These are phyloP conservation scores for Dysdera silvatica DNA, from an alignment of 1,140 invertebrate species.

Conservation along the genomic window DNA sequence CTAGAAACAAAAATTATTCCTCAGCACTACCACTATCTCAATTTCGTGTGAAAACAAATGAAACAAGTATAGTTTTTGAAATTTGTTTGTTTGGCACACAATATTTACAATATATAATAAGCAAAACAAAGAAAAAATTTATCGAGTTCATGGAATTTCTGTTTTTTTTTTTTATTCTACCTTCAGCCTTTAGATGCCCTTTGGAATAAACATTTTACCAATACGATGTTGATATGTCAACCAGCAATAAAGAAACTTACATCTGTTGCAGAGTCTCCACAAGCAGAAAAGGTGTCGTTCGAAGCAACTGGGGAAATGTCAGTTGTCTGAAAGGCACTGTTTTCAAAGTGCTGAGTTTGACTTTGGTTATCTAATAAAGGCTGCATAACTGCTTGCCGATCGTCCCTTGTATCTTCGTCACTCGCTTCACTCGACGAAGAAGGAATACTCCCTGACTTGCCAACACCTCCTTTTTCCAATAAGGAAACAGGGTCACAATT, in stretches of 20 bases:
- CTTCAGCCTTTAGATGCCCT: too few relatives aligned
- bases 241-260: conserved; percentile 6
- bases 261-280: conserved; percentile 38
- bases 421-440: conserved; percentile 37
- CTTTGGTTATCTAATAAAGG: conserved; percentile 16
- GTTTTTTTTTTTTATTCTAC: too few relatives aligned
- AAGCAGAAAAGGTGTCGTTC: conserved; percentile 36
- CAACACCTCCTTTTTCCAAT: conserved; percentile 51
- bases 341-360: conserved; percentile 32
- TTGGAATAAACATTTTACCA: too few relatives aligned
- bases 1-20: too few relatives aligned
- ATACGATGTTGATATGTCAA: too few relatives aligned
- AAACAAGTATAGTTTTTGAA: too few relatives aligned
- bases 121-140: too few relatives aligned
- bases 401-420: conserved; percentile 27
- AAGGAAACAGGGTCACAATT: conserved; percentile 50
- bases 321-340: conserved; percentile 37
- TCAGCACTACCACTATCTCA: too few relatives aligned
- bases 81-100: too few relatives aligned
- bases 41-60: too few relatives aligned
- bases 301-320: conserved; percentile 38
- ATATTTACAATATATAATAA: too few relatives aligned
- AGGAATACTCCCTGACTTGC: conserved; percentile 40
- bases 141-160: too few relatives aligned
- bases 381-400: conserved; percentile 33